Evolutionary conservation across 2,888 invertebrate species (phyloP).

Genomic region (Lycaena phlaeas): DNA sequence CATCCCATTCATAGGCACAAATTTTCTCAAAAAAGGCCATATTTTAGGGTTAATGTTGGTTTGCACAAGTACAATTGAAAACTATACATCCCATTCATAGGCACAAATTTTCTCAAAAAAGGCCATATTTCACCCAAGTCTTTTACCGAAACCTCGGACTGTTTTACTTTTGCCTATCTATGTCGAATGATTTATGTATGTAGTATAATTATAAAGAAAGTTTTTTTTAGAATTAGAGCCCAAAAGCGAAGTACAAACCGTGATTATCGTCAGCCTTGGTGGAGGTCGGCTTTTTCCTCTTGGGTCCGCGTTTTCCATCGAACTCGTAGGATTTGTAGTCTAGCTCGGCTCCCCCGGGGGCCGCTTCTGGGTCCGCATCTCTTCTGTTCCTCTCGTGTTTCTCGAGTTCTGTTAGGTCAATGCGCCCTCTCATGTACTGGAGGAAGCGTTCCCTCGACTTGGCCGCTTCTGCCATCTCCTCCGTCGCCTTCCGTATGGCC

Average conservation of each 20-base stretch:
- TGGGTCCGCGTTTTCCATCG: conserved; percentile 57
- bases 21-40: no score
- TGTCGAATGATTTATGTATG: no score
- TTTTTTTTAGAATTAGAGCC: no score
- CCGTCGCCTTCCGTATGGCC: conserved; percentile 40
- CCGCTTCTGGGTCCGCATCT: conserved; percentile 53
- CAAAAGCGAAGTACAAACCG: conserved; percentile 43
- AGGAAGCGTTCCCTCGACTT: conserved; percentile 44
- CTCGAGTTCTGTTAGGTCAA: conserved; percentile 42
- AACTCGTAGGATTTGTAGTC: conserved; percentile 75
- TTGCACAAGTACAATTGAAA: no score
- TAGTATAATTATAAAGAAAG: no score
- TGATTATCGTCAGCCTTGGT: conserved; percentile 50
- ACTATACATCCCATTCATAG: no score
- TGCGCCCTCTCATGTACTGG: conserved; percentile 49
- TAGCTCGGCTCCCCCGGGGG: conserved; percentile 47
- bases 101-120: no score
- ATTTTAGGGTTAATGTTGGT: no score
- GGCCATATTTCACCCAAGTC: no score
- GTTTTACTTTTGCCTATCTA: no score
- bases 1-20: no score
- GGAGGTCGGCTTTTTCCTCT: conserved; percentile 51
- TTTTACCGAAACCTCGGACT: no score
- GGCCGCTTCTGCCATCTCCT: conserved; percentile 45
- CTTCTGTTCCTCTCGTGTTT: conserved; percentile 44